Evolutionary conservation across 2,113 vertebrate species (phyloP).

Genomic region (Pachycephala philippinensis): DNA sequence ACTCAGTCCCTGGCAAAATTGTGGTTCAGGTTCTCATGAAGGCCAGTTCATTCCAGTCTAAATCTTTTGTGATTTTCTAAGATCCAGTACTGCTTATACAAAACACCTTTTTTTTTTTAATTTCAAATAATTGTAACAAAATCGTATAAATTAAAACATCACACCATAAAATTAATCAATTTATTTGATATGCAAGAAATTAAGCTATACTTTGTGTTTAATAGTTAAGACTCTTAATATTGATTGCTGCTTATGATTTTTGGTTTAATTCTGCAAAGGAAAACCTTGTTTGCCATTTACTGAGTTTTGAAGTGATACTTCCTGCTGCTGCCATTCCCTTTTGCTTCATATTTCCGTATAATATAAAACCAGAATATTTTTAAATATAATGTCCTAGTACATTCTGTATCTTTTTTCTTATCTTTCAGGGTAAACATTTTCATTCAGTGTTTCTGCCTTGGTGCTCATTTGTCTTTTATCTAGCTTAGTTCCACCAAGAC

Average conservation of each 20-base stretch:
- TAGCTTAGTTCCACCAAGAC: not conserved
- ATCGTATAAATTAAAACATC: not conserved
- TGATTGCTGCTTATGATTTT: not conserved
- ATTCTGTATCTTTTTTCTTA: not conserved
- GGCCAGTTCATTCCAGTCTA: not conserved
- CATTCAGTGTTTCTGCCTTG: not conserved
- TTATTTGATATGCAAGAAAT: not conserved
- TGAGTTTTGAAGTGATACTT: not conserved
- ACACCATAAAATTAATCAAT: not conserved
- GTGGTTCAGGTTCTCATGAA: not conserved
- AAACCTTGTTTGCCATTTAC: not conserved
- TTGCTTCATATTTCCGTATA: not conserved
- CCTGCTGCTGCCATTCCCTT: not conserved
- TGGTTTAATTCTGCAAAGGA: not conserved
- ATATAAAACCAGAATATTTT: not conserved
- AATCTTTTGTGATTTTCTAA: not conserved
- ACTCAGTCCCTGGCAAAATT: not conserved
- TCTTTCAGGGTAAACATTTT: not conserved
- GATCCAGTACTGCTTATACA: not conserved
- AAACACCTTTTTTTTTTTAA: accelerated
- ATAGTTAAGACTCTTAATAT: not conserved
- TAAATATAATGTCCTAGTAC: not conserved
- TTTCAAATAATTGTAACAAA: not conserved
- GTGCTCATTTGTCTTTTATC: not conserved
- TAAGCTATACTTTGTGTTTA: not conserved